These are phyloP conservation scores for Aelia acuminata DNA, from an alignment of 2,888 invertebrate species.

Conservation along the genomic window DNA sequence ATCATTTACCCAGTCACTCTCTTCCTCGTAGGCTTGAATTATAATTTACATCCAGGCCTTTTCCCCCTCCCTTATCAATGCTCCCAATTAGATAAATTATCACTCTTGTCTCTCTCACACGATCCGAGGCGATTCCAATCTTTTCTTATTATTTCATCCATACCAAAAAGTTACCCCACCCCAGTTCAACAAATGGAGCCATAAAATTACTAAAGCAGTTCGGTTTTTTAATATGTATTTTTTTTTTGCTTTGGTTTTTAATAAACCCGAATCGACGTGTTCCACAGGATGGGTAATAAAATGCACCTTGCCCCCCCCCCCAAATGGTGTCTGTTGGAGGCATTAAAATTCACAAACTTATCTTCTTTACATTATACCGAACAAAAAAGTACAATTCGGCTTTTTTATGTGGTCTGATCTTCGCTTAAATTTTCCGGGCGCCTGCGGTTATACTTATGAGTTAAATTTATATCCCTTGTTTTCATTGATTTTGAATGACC, in stretches of 20 bases:
- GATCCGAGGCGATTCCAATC: neutral
- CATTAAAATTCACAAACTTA: slow-evolving; percentile 24
- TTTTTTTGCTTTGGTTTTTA: neutral
- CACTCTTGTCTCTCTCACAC: neutral
- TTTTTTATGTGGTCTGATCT: neutral
- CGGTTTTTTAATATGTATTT: neutral
- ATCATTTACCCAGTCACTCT: slow-evolving; percentile 44
- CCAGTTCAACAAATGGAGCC: neutral
- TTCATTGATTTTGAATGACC: neutral
- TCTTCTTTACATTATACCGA: neutral
- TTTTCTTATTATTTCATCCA: neutral
- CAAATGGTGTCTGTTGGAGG: slow-evolving; percentile 11
- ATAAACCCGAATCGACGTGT: neutral
- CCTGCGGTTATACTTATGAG: no score
- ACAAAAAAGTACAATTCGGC: neutral
- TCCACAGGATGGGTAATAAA: neutral
- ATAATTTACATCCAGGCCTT: neutral
- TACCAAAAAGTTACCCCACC: neutral
- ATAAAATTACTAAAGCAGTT: slow-evolving; percentile 11
- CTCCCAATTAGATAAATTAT: slow-evolving; percentile 7
- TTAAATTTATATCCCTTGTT: neutral
- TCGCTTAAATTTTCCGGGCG: neutral
- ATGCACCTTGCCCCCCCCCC: neutral
- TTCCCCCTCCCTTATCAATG: neutral
- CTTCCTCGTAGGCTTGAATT: neutral